Percentiles rank a stretch among this genome's conserved stretches.
Conservation (phyloP, 2,113 vertebrate genomes). For the Polyodon spathula region DNA sequence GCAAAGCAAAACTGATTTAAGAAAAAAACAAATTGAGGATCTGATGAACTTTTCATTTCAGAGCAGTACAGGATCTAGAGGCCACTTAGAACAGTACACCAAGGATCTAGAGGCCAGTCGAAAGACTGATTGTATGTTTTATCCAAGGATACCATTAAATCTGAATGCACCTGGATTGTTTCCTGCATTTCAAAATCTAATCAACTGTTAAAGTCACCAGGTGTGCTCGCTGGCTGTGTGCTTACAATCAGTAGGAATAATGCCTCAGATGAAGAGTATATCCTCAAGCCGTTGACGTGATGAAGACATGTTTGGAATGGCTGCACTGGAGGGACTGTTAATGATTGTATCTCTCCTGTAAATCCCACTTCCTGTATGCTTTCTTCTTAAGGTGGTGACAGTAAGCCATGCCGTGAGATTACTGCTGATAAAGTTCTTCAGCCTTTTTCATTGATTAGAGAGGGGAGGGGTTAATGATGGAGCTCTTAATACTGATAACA, state of each 20-base stretch:
- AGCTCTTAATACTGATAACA: not conserved
- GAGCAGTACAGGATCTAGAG: too few relatives aligned
- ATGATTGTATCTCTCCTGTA: not conserved
- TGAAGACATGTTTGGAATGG: not conserved
- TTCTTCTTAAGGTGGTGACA: constrained; percentile 1
- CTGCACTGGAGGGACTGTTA: not conserved
- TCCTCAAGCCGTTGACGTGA: not conserved
- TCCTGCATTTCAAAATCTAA: too few relatives aligned
- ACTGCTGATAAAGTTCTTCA: not conserved
- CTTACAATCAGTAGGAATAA: not conserved
- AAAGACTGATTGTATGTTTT: too few relatives aligned
- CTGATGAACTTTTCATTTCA: too few relatives aligned
- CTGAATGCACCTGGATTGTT: too few relatives aligned
- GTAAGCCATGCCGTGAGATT: not conserved
- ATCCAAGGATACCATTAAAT: too few relatives aligned
- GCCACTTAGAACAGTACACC: too few relatives aligned
- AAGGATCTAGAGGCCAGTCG: too few relatives aligned
- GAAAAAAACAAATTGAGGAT: too few relatives aligned
- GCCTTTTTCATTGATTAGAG: not conserved
- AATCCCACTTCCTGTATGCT: not conserved
- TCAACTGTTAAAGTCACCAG: not conserved
- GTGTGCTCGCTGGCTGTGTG: not conserved
- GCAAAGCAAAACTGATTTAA: too few relatives aligned
- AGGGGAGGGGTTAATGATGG: not conserved
- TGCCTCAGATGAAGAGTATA: not conserved